phyloP scores from a whole-genome alignment of 1,140 invertebrate species.

The Colletes latitarsis region DNA sequence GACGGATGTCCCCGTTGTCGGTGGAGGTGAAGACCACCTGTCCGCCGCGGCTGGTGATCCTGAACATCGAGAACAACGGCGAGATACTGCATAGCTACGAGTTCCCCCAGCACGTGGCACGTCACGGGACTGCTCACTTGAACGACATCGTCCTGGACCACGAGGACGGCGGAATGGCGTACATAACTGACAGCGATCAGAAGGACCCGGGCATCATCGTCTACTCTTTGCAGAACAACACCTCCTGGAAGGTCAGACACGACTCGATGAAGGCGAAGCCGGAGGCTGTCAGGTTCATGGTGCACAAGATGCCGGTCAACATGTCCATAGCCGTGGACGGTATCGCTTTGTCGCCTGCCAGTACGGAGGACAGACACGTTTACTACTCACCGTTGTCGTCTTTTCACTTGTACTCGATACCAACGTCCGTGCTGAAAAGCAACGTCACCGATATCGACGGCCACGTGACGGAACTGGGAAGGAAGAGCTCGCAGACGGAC shows the following conservation, averaged over 20 bases:
- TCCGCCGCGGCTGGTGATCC: constrained; percentile 85
- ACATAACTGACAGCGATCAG: constrained; percentile 85
- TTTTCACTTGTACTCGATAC: constrained; percentile 84
- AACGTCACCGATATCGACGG: constrained; percentile 69
- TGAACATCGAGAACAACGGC: constrained; percentile 84
- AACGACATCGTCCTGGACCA: constrained; percentile 87
- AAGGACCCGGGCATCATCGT: constrained; percentile 87
- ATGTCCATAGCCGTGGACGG: constrained; percentile 84
- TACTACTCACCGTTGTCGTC: constrained; percentile 86
- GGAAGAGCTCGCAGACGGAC: constrained; percentile 85
- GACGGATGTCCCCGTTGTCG: constrained; percentile 81
- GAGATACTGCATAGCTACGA: constrained; percentile 81
- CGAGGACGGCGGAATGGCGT: constrained; percentile 85
- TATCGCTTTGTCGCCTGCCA: constrained; percentile 85
- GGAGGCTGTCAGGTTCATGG: constrained; percentile 82
- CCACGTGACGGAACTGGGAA: constrained; percentile 82
- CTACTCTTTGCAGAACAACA: constrained; percentile 83
- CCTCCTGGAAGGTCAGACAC: constrained; percentile 86
- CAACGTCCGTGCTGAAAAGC: constrained; percentile 82
- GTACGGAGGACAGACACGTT: constrained; percentile 77
- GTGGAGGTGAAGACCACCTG: constrained; percentile 80
- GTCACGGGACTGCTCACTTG: constrained; percentile 81
- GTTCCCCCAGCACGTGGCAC: constrained; percentile 82
- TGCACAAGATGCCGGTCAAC: constrained; percentile 82
- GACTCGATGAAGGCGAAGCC: constrained; percentile 83